These are phyloP conservation scores for Sarcophaga variegata DNA, from an alignment of 2,888 invertebrate species.

Conservation along the genomic window DNA sequence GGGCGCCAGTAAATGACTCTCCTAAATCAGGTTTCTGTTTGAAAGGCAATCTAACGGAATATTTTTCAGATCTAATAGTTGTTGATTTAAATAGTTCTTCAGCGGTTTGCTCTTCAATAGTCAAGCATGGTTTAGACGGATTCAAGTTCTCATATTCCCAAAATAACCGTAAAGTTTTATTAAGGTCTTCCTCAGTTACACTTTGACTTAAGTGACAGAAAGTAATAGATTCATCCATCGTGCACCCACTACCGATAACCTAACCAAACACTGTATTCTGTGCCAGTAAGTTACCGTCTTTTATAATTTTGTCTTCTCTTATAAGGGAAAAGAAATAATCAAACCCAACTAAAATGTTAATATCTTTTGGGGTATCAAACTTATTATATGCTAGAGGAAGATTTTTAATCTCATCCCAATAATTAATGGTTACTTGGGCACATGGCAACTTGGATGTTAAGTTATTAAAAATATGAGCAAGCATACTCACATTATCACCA, in stretches of 20 bases:
- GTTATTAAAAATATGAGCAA: conserved; percentile 21
- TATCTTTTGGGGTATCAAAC: conserved; percentile 34
- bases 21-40: conserved; percentile 30
- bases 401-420: conserved; percentile 47
- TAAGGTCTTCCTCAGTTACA: conserved; percentile 4
- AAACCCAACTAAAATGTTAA: conserved; percentile 40
- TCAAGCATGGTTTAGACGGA: neutral
- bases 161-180: conserved; percentile 3
- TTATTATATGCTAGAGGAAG: conserved; percentile 49
- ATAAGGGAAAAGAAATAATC: conserved; percentile 41
- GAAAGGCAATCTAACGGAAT: conserved; percentile 3
- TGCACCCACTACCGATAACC: conserved; percentile 21
- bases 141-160: neutral
- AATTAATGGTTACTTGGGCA: conserved; percentile 22
- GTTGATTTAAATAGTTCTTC: conserved; percentile 25
- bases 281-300: conserved; percentile 11
- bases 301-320: conserved; percentile 29
- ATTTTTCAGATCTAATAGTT: neutral
- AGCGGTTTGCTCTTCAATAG: conserved; percentile 23
- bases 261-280: conserved; percentile 55
- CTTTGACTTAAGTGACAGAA: too few species aligned
- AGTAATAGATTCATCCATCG: too few species aligned
- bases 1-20: conserved; percentile 29
- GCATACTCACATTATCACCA: neutral
- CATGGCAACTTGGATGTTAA: conserved; percentile 37